A percentile compares a stretch with the other conserved stretches of the same genome.
Conservation (phyloP, 2,888 invertebrate genomes). For the Trichogramma dendrolimi region DNA sequence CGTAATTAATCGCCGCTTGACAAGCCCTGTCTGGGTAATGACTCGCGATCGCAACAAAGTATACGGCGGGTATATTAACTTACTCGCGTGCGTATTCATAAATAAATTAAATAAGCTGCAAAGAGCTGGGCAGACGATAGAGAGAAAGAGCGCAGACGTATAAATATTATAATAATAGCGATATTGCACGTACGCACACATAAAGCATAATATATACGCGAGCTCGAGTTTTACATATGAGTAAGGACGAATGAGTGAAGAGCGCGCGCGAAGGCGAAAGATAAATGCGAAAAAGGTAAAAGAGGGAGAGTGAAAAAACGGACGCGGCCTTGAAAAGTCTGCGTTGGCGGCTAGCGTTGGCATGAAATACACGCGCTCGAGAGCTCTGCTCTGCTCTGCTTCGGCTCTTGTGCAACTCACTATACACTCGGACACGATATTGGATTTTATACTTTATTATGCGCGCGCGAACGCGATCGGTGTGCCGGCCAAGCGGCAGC, state of each 20-base stretch:
- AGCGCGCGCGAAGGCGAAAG: background rate
- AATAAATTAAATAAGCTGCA: too few species aligned
- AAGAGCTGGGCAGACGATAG: too few species aligned
- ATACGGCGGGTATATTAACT: conserved; percentile 1
- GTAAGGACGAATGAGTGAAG: background rate
- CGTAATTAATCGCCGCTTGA: too few species aligned
- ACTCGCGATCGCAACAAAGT: too few species aligned
- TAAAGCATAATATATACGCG: background rate
- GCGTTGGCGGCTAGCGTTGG: conserved; percentile 17
- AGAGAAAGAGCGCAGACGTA: too few species aligned
- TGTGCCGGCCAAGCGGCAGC: too few species aligned
- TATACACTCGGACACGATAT: conserved; percentile 7
- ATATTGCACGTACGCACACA: background rate
- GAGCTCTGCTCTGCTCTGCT: background rate
- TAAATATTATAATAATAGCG: background rate
- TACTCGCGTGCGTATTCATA: too few species aligned
- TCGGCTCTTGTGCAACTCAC: conserved; percentile 15
- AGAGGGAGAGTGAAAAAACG: background rate
- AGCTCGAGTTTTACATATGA: background rate
- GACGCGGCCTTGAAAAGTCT: conserved; percentile 11
- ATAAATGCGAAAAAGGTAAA: conserved; percentile 3
- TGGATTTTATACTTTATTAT: background rate
- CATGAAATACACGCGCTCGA: background rate
- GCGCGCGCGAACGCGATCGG: background rate
- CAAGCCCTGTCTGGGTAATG: too few species aligned